Conservation (phyloP, 2,113 vertebrate genomes). For the Lepisosteus osseus region DNA sequence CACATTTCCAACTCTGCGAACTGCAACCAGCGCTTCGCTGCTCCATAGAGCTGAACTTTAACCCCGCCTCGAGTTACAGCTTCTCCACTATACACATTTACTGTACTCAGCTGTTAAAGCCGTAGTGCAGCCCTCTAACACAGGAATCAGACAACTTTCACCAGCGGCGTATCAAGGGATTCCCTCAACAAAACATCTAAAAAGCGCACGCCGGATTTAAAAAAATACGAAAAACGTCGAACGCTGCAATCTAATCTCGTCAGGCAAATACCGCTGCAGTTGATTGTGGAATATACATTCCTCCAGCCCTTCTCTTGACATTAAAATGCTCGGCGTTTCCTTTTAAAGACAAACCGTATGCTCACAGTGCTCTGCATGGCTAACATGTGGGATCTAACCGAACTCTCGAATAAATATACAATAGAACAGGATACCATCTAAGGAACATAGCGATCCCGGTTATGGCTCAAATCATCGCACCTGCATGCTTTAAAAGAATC, state of each 20-base stretch:
- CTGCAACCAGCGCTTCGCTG: conserved; percentile 72
- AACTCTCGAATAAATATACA: conserved; percentile 23
- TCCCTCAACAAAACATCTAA: conserved; percentile 32
- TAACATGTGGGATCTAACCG: conserved; percentile 23
- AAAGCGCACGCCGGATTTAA: conserved; percentile 24
- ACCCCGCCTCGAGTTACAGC: conserved; percentile 85
- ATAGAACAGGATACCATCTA: too few relatives aligned
- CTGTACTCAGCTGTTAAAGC: conserved; percentile 79
- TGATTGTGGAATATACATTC: conserved; percentile 28
- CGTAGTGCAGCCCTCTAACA: conserved; percentile 58
- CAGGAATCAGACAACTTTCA: conserved; percentile 50
- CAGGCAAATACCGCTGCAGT: conserved; percentile 12
- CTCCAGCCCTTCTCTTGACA: conserved; percentile 19
- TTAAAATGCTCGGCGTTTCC: conserved; percentile 27
- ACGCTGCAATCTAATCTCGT: conserved; percentile 21
- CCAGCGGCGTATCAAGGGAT: conserved; percentile 41
- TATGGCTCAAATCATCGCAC: too few relatives aligned
- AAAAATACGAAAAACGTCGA: conserved; percentile 23
- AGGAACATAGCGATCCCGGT: too few relatives aligned
- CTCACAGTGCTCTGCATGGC: conserved; percentile 30
- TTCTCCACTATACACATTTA: conserved; percentile 67
- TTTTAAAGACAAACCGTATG: conserved; percentile 24
- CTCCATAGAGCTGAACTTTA: conserved; percentile 89
- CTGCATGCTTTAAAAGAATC: too few relatives aligned
- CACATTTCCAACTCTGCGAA: conserved; percentile 89